Conservation (phyloP, 2,888 invertebrate genomes). For the Xestia c-nigrum region DNA sequence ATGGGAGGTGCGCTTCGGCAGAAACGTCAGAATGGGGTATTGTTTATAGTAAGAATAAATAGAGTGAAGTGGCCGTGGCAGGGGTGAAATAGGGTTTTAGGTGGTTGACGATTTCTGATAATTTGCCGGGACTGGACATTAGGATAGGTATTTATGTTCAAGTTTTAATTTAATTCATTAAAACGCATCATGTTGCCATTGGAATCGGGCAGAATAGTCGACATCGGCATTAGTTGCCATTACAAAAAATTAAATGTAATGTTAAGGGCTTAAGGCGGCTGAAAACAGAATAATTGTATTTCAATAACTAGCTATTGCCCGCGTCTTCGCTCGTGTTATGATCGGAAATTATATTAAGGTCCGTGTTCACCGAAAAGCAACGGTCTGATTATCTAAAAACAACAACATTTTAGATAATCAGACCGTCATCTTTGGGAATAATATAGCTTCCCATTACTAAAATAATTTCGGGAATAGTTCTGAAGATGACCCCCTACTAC, state of each 20-base stretch:
- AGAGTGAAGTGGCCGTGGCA: neutral
- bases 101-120: neutral
- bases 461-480: neutral
- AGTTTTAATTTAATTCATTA: neutral
- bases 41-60: constrained; percentile 52
- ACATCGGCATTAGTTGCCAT: neutral
- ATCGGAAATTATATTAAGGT: neutral
- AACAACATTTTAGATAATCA: too few relatives aligned
- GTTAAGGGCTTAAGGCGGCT: too few relatives aligned
- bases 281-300: neutral
- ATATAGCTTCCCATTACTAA: neutral
- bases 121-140: neutral
- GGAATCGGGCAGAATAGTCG: neutral
- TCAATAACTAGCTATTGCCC: neutral
- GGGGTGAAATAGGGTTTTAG: neutral
- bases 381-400: too few relatives aligned
- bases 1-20: constrained; percentile 62
- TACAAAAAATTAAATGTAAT: neutral
- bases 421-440: neutral
- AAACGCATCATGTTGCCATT: neutral
- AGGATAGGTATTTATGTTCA: neutral
- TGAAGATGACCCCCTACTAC: neutral
- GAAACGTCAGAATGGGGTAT: constrained; percentile 58
- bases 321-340: neutral
- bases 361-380: too few relatives aligned